phyloP scores from a whole-genome alignment of 2,113 vertebrate species.

The Tapirus terrestris region DNA sequence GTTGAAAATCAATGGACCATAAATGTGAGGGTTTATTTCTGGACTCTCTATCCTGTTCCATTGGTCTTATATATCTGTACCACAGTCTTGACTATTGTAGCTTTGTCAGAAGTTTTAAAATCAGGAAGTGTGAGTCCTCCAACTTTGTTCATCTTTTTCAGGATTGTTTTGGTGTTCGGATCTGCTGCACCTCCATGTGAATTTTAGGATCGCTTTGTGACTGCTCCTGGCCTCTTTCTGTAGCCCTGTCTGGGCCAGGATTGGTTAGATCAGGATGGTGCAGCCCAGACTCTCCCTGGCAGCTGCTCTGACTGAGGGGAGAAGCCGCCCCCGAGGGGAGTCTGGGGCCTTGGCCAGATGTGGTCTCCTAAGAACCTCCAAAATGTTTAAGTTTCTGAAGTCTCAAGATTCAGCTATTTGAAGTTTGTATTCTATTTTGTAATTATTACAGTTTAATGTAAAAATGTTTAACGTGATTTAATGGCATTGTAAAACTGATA shows the following conservation, averaged over 20 bases:
- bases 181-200: neutral
- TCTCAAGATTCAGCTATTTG: neutral
- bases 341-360: neutral
- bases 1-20: neutral
- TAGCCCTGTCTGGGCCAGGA: neutral
- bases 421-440: neutral
- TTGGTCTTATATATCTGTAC: neutral
- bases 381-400: neutral
- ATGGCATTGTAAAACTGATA: neutral
- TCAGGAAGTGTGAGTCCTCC: neutral
- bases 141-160: neutral
- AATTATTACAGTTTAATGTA: neutral
- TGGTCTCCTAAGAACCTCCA: too few species aligned
- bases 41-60: accelerated
- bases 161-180: neutral
- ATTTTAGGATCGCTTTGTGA: neutral
- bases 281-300: accelerated
- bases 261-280: neutral
- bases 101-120: neutral
- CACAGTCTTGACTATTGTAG: neutral
- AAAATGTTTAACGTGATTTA: neutral
- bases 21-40: neutral
- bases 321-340: neutral
- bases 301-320: neutral
- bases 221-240: neutral